These are phyloP conservation scores for Tamias sibiricus DNA, from an alignment of 2,113 vertebrate genomes.

Conservation along the genomic window DNA sequence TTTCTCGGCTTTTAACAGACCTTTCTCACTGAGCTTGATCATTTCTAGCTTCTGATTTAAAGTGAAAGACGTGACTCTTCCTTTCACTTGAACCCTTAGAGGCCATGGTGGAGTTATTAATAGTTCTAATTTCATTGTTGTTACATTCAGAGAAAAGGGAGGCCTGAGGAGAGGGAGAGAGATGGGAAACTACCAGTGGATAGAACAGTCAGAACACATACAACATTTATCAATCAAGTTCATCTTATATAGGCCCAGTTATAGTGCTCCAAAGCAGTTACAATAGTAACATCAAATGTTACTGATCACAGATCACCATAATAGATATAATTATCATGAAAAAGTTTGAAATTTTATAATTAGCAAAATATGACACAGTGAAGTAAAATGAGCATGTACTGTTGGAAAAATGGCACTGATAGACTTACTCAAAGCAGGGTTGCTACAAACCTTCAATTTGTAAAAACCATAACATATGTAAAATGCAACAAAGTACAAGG, in stretches of 20 bases:
- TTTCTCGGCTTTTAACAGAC: background rate
- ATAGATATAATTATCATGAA: background rate
- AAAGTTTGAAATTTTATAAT: background rate
- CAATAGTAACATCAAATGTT: background rate
- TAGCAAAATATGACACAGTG: background rate
- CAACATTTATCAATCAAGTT: background rate
- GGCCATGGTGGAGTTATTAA: background rate
- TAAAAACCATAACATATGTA: background rate
- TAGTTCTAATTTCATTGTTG: background rate
- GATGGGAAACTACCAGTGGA: background rate
- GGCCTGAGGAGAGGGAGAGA: background rate
- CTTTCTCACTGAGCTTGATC: background rate
- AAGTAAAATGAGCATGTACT: background rate
- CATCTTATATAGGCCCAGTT: background rate
- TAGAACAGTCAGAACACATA: background rate
- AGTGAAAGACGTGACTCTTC: background rate
- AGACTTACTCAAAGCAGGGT: background rate
- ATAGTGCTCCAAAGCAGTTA: background rate
- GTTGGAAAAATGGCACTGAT: background rate
- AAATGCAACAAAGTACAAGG: background rate
- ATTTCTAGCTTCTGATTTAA: background rate
- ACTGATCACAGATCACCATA: background rate
- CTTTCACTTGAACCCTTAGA: background rate
- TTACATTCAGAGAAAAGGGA: background rate
- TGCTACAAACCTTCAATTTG: background rate